phyloP scores from a whole-genome alignment of 37 sponge, comb jelly and placozoan species.

The Sycon ciliatum region DNA sequence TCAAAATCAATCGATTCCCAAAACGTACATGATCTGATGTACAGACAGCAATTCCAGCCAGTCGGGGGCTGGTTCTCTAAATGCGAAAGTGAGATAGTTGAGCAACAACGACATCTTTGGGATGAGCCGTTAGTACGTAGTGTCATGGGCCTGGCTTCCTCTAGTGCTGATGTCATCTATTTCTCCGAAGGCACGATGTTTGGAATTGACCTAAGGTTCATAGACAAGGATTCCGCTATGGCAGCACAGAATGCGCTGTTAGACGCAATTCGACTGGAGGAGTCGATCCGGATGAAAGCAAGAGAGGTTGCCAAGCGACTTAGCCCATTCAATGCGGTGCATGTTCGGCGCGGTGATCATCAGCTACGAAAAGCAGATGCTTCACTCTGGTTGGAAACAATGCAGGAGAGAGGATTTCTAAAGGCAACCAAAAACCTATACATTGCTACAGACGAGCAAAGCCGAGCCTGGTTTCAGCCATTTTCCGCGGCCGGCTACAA shows the following conservation, averaged over 20 bases:
- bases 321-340: conserved; percentile 61
- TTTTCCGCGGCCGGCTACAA: conserved; percentile 44
- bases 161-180: conserved; percentile 55
- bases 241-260: conserved; percentile 51
- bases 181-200: conserved; percentile 76
- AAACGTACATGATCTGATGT: conserved; percentile 32
- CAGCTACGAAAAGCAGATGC: conserved; percentile 22
- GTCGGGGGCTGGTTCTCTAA: conserved; percentile 43
- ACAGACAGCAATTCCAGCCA: conserved; percentile 34
- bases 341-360: conserved; percentile 58
- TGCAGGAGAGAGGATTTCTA: conserved; percentile 25
- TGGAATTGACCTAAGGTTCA: conserved; percentile 61
- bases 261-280: conserved; percentile 23
- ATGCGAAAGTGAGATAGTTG: conserved; percentile 39
- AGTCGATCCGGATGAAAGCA: conserved; percentile 13
- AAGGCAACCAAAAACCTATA: conserved; percentile 43
- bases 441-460: conserved; percentile 58
- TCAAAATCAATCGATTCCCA: too few species aligned
- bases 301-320: conserved; percentile 20
- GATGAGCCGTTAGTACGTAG: conserved; percentile 25
- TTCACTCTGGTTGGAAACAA: conserved; percentile 46
- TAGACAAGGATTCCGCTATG: conserved; percentile 20
- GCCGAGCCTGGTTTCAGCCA: conserved; percentile 41
- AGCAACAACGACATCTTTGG: neutral
- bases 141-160: conserved; percentile 44